Percentiles rank a stretch among this genome's conserved stretches.
These are phyloP conservation scores for Tragopan temminckii DNA, from an alignment of 2,797 vertebrate species.

Conservation along the genomic window DNA sequence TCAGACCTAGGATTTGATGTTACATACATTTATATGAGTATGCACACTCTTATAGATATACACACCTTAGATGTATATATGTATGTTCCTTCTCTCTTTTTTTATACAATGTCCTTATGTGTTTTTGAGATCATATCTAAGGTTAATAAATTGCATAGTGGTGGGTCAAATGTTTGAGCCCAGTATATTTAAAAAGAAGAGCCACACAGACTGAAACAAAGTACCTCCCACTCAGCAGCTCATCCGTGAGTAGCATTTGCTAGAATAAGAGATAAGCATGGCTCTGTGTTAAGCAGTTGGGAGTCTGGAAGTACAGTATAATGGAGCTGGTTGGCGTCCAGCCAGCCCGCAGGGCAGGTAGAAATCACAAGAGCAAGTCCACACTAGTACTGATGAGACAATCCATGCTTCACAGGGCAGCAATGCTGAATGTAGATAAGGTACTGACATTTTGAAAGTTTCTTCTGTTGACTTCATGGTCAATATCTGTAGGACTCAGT, in stretches of 20 bases:
- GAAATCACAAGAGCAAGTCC: neutral
- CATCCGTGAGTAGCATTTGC: neutral
- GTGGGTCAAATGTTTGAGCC: fast-evolving
- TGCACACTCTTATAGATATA: neutral
- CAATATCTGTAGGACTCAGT: neutral
- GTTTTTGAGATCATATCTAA: neutral
- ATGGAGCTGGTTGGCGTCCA: neutral
- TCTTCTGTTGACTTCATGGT: fast-evolving
- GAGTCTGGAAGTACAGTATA: neutral
- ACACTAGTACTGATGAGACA: neutral
- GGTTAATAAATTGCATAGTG: neutral
- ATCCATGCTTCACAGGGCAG: neutral
- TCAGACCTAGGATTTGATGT: neutral
- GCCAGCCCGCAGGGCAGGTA: neutral
- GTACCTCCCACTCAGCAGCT: neutral
- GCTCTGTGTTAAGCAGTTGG: neutral
- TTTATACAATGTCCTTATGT: neutral
- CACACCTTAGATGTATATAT: neutral
- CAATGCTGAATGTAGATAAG: neutral
- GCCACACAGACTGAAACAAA: neutral
- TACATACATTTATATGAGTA: neutral
- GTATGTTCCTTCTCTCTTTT: neutral
- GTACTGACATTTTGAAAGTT: neutral
- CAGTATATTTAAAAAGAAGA: neutral
- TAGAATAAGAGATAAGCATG: neutral